Conservation (phyloP, 2,113 vertebrate species). For the Orycteropus afer region DNA sequence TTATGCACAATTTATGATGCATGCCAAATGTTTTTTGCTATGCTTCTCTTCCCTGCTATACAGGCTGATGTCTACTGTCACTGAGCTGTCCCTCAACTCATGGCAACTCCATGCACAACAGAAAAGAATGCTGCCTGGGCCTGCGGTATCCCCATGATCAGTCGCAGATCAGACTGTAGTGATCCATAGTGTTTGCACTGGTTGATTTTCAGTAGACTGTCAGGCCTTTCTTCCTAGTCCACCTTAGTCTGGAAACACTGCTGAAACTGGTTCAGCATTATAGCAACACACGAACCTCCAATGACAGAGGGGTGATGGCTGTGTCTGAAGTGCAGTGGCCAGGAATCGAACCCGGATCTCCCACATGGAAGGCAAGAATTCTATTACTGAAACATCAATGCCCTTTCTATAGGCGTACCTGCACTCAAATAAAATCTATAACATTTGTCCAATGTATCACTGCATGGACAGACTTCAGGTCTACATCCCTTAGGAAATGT, state of each 20-base stretch:
- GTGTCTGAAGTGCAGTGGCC: background rate
- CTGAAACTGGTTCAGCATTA: background rate
- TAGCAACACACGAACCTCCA: background rate
- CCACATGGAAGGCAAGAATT: background rate
- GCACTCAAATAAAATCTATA: background rate
- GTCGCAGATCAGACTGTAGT: background rate
- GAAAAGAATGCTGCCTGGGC: background rate
- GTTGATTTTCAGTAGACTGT: background rate
- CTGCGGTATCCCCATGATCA: background rate
- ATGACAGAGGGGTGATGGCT: background rate
- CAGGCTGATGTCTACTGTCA: background rate
- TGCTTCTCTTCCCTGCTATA: background rate
- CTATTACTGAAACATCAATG: background rate
- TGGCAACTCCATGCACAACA: background rate
- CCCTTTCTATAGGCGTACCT: background rate
- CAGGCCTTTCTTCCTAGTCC: background rate
- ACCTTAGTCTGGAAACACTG: background rate
- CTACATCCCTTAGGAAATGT: accelerated
- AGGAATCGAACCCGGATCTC: background rate
- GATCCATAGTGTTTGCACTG: background rate
- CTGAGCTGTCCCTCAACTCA: no score
- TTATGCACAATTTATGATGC: background rate
- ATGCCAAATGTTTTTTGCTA: background rate
- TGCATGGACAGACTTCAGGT: background rate
- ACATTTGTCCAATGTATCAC: accelerated